Evolutionary conservation across 2,797 vertebrate species (phyloP).

Genomic region (Liparis tanakae): DNA sequence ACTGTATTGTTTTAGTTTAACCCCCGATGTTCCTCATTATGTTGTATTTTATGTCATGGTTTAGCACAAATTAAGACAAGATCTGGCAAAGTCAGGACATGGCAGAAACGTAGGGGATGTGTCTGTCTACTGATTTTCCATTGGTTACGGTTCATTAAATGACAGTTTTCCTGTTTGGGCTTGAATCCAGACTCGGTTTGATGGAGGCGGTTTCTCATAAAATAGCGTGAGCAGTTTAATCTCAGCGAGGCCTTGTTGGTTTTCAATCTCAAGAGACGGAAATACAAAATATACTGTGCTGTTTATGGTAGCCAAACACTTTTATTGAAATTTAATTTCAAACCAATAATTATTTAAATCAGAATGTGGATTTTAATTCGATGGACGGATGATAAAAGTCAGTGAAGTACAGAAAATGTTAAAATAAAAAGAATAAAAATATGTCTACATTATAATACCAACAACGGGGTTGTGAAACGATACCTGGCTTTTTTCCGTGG

Average conservation of each 20-base stretch:
- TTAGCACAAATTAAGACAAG: slow-evolving; percentile 67
- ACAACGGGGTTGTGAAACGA: slow-evolving; percentile 2
- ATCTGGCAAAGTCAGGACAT: slow-evolving; percentile 66
- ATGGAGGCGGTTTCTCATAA: slow-evolving; percentile 29
- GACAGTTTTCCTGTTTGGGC: slow-evolving; percentile 45
- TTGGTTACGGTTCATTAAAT: slow-evolving; percentile 60
- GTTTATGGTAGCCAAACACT: slow-evolving; percentile 17
- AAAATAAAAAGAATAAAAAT: neutral
- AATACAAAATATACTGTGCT: slow-evolving; percentile 38
- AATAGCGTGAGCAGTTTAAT: slow-evolving; percentile 26
- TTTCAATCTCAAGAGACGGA: slow-evolving; percentile 28
- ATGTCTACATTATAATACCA: neutral
- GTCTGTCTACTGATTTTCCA: slow-evolving; percentile 62
- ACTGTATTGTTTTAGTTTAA: slow-evolving; percentile 64
- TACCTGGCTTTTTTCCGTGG: slow-evolving; percentile 86
- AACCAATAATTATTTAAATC: slow-evolving; percentile 6
- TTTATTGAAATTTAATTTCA: slow-evolving; percentile 13
- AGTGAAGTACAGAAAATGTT: neutral
- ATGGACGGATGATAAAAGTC: slow-evolving; percentile 1
- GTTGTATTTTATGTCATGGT: slow-evolving; percentile 65
- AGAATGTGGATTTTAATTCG: slow-evolving; percentile 21
- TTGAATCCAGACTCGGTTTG: slow-evolving; percentile 40
- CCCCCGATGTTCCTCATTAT: slow-evolving; percentile 74
- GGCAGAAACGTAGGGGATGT: slow-evolving; percentile 46
- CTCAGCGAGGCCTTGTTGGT: slow-evolving; percentile 12